A percentile compares a stretch with the other conserved stretches of the same genome.
Conservation (phyloP, 2,797 vertebrate genomes). For the Enteromius anoplus region DNA sequence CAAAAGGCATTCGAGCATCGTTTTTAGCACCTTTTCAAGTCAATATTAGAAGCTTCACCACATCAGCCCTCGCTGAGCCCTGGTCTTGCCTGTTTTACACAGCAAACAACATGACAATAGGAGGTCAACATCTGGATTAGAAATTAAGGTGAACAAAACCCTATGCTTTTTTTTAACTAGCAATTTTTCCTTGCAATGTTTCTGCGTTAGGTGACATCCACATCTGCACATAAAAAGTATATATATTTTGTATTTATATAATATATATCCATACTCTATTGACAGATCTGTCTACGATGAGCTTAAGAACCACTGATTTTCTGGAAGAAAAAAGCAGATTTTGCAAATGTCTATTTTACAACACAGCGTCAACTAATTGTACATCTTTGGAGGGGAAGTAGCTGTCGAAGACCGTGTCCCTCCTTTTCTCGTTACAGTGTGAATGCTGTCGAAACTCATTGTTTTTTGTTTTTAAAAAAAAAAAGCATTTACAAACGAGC, state of each 20-base stretch:
- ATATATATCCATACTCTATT: slow-evolving; percentile 88
- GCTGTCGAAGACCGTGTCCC: slow-evolving; percentile 62
- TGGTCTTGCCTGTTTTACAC: slow-evolving; percentile 79
- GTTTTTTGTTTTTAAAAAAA: slow-evolving; percentile 29
- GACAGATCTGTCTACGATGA: slow-evolving; percentile 84
- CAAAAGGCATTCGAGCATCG: slow-evolving; percentile 61
- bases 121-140: slow-evolving; percentile 76
- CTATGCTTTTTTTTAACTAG: slow-evolving; percentile 73
- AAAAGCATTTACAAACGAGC: slow-evolving; percentile 81
- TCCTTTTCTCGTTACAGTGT: slow-evolving; percentile 62
- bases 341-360: slow-evolving; percentile 81
- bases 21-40: slow-evolving; percentile 71
- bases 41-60: slow-evolving; percentile 50
- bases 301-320: slow-evolving; percentile 76
- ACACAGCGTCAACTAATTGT: slow-evolving; percentile 80
- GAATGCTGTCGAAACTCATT: slow-evolving; percentile 75
- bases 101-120: slow-evolving; percentile 81
- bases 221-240: slow-evolving; percentile 88
- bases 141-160: slow-evolving; percentile 78
- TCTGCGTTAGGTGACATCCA: slow-evolving; percentile 85
- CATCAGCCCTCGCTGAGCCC: slow-evolving; percentile 67
- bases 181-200: slow-evolving; percentile 76
- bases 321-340: slow-evolving; percentile 66
- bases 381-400: slow-evolving; percentile 75
- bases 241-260: slow-evolving; percentile 83